Evolutionary conservation across 2,113 vertebrate species (phyloP).

Genomic region (Chitala chitala): DNA sequence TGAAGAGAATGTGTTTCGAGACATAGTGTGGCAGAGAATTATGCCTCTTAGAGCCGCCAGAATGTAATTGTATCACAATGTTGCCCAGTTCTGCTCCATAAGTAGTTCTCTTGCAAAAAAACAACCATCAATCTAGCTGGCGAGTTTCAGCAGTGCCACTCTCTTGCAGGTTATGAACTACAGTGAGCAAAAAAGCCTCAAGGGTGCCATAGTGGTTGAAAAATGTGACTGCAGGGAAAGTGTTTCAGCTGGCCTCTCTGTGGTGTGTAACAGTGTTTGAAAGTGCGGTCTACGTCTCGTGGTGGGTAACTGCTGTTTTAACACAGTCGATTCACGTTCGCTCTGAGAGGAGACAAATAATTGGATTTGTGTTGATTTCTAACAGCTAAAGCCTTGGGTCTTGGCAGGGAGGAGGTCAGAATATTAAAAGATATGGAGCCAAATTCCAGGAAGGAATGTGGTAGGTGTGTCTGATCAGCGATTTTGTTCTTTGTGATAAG

Average conservation of each 20-base stretch:
- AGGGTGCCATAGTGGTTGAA: no score
- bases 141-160: not conserved
- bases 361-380: slow-evolving; percentile 12
- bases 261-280: no score
- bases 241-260: no score
- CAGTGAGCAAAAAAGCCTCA: no score
- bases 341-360: not conserved
- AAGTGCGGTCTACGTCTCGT: no score
- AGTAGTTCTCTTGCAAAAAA: not conserved
- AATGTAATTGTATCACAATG: slow-evolving; percentile 3
- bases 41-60: not conserved
- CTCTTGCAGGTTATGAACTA: not conserved
- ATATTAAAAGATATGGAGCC: not conserved
- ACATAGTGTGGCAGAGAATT: not conserved
- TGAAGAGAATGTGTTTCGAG: not conserved
- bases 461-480: not conserved
- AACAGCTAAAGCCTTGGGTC: not conserved
- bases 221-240: no score
- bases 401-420: not conserved
- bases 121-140: not conserved
- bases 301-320: not conserved
- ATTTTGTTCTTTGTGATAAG: slow-evolving; percentile 1
- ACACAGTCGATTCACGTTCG: not conserved
- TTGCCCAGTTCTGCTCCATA: not conserved
- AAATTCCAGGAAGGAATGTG: not conserved